Conservation (phyloP, 2,797 vertebrate species). For the Dromococcyx pavoninus region DNA sequence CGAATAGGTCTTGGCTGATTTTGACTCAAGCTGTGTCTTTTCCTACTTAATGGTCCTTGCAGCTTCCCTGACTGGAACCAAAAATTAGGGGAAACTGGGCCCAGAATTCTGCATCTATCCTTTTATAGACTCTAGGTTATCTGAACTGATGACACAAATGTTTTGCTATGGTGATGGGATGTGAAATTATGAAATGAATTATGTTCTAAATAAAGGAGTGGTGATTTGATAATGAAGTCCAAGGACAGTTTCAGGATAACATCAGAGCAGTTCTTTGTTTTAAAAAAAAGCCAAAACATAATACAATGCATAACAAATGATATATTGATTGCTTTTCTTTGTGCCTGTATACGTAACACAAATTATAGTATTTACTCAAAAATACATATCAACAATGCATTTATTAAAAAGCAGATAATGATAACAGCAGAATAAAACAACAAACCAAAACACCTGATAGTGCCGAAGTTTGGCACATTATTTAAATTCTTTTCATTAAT, state of each 20-base stretch:
- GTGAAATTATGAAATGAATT: neutral
- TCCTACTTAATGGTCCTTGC: neutral
- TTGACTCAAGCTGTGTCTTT: neutral
- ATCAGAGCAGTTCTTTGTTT: neutral
- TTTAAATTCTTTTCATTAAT: neutral
- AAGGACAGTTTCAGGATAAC: neutral
- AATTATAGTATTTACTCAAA: neutral
- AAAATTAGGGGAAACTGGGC: neutral
- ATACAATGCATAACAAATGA: neutral
- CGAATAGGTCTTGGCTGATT: neutral
- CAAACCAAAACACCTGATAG: neutral
- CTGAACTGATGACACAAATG: neutral
- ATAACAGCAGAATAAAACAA: neutral
- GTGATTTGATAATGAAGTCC: neutral
- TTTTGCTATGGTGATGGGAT: neutral
- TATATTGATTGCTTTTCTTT: neutral
- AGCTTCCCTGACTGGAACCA: neutral
- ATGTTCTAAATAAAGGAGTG: neutral
- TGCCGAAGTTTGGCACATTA: neutral
- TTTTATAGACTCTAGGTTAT: neutral
- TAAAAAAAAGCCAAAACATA: neutral
- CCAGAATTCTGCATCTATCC: neutral
- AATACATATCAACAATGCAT: neutral
- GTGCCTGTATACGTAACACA: neutral
- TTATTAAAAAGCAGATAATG: neutral